A percentile compares a stretch with the other conserved stretches of the same genome.
Evolutionary conservation across 2,113 vertebrate species (phyloP).

Genomic region (Lucifuga dentata): DNA sequence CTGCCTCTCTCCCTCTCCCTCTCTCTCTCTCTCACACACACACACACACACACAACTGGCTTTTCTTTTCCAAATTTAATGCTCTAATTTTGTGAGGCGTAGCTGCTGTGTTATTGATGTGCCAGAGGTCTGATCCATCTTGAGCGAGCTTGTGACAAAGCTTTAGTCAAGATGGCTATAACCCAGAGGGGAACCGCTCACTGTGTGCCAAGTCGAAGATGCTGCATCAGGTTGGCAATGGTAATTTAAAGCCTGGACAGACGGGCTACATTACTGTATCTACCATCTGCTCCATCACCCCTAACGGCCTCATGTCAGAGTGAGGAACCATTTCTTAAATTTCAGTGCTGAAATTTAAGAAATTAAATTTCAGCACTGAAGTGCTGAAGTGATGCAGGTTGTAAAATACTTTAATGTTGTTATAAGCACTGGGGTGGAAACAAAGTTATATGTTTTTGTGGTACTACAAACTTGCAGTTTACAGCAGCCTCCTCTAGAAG

Average conservation of each 20-base stretch:
- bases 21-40: constrained; percentile 11
- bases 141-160: constrained; percentile 57
- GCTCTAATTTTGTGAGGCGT: constrained; percentile 65
- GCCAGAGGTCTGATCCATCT: constrained; percentile 71
- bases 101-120: constrained; percentile 73
- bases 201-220: constrained; percentile 43
- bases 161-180: constrained; percentile 65
- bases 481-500: not conserved
- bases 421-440: not conserved
- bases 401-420: constrained; percentile 24
- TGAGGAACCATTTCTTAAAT: constrained; percentile 2
- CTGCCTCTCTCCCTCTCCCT: not conserved
- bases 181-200: constrained; percentile 59
- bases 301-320: not conserved
- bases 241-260: constrained; percentile 65
- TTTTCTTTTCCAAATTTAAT: constrained; percentile 67
- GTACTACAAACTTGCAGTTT: constrained; percentile 4
- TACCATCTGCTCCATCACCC: constrained; percentile 33
- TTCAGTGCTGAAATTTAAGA: too few species aligned
- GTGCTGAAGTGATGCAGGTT: not conserved
- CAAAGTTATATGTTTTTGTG: constrained; percentile 9
- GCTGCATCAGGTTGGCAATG: constrained; percentile 32
- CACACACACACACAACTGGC: constrained; percentile 30
- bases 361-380: too few species aligned
- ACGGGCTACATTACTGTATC: constrained; percentile 49